These are phyloP conservation scores for Gadopsis bispinosus DNA, from an alignment of 2,797 vertebrate genomes.

Conservation along the genomic window DNA sequence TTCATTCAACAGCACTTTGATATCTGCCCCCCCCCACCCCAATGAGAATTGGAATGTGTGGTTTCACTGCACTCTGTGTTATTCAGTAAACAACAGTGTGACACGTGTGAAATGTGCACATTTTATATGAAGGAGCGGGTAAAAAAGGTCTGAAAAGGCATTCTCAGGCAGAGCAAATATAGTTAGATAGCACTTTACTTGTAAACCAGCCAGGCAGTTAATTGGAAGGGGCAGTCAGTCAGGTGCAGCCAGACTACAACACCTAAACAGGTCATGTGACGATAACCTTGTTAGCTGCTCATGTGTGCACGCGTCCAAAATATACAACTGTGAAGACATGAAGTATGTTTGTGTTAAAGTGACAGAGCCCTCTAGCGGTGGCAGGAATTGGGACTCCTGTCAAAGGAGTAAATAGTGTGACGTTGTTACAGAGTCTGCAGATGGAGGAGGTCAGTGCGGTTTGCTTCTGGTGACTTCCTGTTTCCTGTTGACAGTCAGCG, in stretches of 20 bases:
- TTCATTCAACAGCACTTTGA: slow-evolving; percentile 51
- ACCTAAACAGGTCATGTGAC: neutral
- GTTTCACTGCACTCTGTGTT: slow-evolving; percentile 34
- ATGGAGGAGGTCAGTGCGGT: neutral
- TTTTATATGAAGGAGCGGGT: slow-evolving; percentile 11
- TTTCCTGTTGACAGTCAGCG: neutral
- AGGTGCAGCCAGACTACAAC: neutral
- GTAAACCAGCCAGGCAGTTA: neutral
- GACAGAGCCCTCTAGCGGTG: neutral
- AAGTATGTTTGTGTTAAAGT: neutral
- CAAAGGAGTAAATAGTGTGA: neutral
- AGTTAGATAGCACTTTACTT: neutral
- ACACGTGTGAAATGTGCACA: slow-evolving; percentile 37
- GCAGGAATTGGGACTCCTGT: neutral
- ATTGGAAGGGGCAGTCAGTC: neutral
- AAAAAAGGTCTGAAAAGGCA: slow-evolving; percentile 3
- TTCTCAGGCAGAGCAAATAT: neutral
- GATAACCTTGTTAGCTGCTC: neutral
- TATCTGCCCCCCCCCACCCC: slow-evolving; percentile 19
- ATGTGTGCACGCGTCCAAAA: neutral
- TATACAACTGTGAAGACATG: neutral
- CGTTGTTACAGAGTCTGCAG: neutral
- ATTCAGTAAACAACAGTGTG: slow-evolving; percentile 35
- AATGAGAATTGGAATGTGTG: slow-evolving; percentile 24
- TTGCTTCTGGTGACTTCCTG: neutral